Base-by-base conservation (phyloP, 1,140 invertebrate genomes). In the Drosophila sturtevanti region DNA sequence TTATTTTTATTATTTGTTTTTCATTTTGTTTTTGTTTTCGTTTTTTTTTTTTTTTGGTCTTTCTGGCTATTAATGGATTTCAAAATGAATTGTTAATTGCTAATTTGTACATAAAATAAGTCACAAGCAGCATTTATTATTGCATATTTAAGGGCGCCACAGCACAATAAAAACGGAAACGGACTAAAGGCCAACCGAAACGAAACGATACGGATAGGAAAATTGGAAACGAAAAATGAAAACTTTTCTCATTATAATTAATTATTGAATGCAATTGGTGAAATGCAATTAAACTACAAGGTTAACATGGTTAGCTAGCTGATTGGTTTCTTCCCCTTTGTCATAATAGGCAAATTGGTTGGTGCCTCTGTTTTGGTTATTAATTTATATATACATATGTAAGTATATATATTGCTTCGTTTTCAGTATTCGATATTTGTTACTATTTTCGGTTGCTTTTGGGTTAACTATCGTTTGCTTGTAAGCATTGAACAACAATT, bases 81-180 rank as follows among this genome's bases (percentile, higher is more conserved):
- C 41, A 48, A 79, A 76, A 74, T 87, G n/a, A 82, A 79, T 74
- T 67, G 62, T 89, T 87, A 84, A 87, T 82, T 79, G 84, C 82
- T 87, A 87, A 77, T 87, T 87, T 87, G 82, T 87, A 87, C 82
- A 87, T 84, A 87, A 89, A 81, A 87, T 87, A 74, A 87, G 79
- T 87, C 72, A 81, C 84, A 87, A 87, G 76, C 77, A 72, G 84
- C 84, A 82, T 87, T 87, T 86, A 61, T 82, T 79, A 81, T 86
- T 87, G 82, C 68, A 78, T 85, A 55, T 68, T 55, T 48, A 48
- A 48, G 41, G 41, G 41, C 41, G 41, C 41, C 41, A 48, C 41
- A 48, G 41, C 41, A 21, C 41, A 48, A 48, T 48, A 48, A 48
- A 48, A 44, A 6, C 7, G 1, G 7, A 11, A 48, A 48, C 10